A percentile compares a stretch with the other conserved stretches of the same genome.
Evolutionary conservation across 2,888 invertebrate species (phyloP).

Genomic region (Cosmia pyralina): DNA sequence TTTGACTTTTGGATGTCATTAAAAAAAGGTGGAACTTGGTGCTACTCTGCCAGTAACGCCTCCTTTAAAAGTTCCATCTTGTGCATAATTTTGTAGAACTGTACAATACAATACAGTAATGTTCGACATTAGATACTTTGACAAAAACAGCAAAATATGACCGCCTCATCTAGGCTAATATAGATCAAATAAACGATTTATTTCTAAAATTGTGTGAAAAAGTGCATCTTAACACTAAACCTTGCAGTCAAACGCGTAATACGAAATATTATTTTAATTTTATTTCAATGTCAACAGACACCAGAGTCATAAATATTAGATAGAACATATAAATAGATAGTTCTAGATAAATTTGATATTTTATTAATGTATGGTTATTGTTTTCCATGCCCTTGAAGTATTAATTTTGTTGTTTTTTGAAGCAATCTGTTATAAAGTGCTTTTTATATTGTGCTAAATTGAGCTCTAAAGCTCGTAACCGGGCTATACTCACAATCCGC

Average conservation of each 20-base stretch:
- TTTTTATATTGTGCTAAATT: constrained; percentile 19
- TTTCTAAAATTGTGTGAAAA: constrained; percentile 16
- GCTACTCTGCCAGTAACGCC: no score
- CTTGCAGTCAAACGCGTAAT: constrained; percentile 40
- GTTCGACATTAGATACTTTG: not conserved
- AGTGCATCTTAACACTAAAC: constrained; percentile 12
- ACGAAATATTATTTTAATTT: constrained; percentile 46
- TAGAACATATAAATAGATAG: constrained; percentile 62
- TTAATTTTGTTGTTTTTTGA: constrained; percentile 67
- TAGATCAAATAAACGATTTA: constrained; percentile 16
- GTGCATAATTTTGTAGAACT: not conserved
- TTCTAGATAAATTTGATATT: constrained; percentile 61
- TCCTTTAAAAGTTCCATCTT: not conserved
- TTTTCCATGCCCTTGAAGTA: constrained; percentile 67
- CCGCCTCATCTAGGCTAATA: constrained; percentile 56
- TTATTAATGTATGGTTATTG: constrained; percentile 59
- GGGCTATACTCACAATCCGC: not conserved
- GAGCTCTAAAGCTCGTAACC: not conserved
- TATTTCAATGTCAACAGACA: constrained; percentile 59
- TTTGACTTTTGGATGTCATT: not conserved
- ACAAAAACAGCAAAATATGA: constrained; percentile 26
- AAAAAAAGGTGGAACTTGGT: no score
- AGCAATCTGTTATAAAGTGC: constrained; percentile 21
- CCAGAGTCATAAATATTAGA: constrained; percentile 62
- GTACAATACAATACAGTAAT: constrained; percentile 1